Conservation (phyloP, 2,888 invertebrate species). For the Zaprionus obscuricornis region DNA sequence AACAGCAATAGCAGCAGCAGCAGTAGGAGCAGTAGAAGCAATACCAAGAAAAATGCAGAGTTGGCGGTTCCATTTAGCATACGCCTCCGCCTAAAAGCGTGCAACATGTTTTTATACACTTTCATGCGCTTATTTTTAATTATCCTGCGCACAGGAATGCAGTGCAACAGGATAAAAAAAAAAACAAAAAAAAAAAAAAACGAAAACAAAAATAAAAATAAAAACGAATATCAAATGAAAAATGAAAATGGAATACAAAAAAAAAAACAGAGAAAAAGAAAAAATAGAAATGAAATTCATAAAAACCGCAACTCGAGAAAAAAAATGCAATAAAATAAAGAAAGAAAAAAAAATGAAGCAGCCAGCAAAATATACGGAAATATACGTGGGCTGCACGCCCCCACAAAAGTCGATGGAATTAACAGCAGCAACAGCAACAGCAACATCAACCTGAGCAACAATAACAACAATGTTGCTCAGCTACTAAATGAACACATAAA, state of each 20-base stretch:
- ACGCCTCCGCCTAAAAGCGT: constrained; percentile 22
- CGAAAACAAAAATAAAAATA: background rate
- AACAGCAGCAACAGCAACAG: background rate
- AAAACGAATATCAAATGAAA: background rate
- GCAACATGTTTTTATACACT: constrained; percentile 26
- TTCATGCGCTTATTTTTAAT: constrained; percentile 51
- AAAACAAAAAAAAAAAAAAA: constrained; percentile 13
- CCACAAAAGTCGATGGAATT: too few species aligned
- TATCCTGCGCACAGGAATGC: constrained; percentile 29
- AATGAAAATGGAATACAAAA: background rate
- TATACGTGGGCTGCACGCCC: too few species aligned
- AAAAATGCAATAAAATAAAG: constrained; percentile 15
- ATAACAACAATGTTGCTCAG: constrained; percentile 1
- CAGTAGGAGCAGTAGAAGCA: too few species aligned
- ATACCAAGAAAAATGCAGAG: too few species aligned
- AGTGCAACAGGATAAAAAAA: background rate
- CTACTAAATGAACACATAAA: constrained; percentile 44
- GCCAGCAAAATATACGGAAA: too few species aligned
- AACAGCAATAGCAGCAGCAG: background rate
- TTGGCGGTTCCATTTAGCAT: background rate
- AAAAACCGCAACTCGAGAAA: constrained; percentile 4
- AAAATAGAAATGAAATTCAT: constrained; percentile 2
- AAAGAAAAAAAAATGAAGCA: too few species aligned
- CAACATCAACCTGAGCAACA: background rate
- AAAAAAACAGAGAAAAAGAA: background rate